Evolutionary conservation across 2,888 invertebrate genomes (phyloP), one percentile per base, ranked within the genome.

Genomic region (Antheraea yamamai): DNA sequence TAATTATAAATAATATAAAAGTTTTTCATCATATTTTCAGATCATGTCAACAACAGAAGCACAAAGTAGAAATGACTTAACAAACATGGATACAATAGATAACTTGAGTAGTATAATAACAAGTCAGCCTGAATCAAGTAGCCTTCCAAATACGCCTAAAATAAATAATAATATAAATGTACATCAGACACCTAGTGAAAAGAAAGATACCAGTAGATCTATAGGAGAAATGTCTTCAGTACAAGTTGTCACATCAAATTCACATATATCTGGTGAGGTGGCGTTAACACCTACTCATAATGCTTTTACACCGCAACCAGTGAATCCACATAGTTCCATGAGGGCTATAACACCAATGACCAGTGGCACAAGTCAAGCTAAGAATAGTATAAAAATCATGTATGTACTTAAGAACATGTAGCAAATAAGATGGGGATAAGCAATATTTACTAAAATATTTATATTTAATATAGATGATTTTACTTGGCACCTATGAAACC

Each of bases 331-430:
- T 79, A 95, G 91, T 81, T 90, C 93, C 74, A 95, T 96, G 90
- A 87, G 92, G 55, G 94, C 95, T 71, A 87, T 95, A 66, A 95
- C 95, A 30, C 95, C 95, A 16, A 91, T 94, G 85, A 90, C 95
- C 2, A 92, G 95, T 82, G 96, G 95, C 23, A 92, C 94, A 8
- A 95, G 92, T 84, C 96, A 96, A 87, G 96, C 95, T 4, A 95
- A 95, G 79, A 96, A 95, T 80, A 96, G 96, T 80, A 95, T 96
- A 23, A 96, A 96, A 89, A 85, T 96, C 77, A 96, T 96, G 96
- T 96, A 88, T 93, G 95, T 86, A 75, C 66, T 52, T 58, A 20
- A 61, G 73, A 47, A n/a, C 64, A 64, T 47, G 64, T n/a, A 16
- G 4, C 35, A 4, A 39, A 39, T 39, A 39, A 4, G 7, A 39